Evolutionary conservation across 2,888 invertebrate species (phyloP), one percentile per base, ranked within the genome.

Genomic region (Polia nebulosa): DNA sequence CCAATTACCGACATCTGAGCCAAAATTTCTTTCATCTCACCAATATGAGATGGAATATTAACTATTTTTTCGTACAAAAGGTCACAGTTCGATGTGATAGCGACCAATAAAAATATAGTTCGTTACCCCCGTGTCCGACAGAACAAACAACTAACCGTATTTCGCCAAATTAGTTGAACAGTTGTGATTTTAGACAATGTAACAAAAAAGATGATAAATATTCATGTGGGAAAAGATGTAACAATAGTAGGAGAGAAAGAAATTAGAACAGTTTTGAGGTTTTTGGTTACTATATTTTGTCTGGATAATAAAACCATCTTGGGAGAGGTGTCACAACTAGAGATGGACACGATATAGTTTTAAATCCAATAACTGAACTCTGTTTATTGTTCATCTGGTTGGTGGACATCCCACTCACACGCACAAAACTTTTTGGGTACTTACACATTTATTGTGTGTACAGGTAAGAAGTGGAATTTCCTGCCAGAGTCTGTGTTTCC

Each of bases 71-170:
- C 47, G 53, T 22, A 41, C 57, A 25, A 67, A 62, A 68, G 78
- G 76, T 76, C 79, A 78, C 44, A 72, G 78, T 59, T 72, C 76
- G 53, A 4, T 15, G 27, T 58, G 76, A 79, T 78, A 78, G 60
- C 57, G 27, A 36, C 32, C 25, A 53, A 53, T 65, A 62, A 75
- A 70, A 76, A 64, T 59, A 27, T 49, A 63, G 76, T 72, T 63
- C 80, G 47, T 73, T 75, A 70, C 60, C 72, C 80, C 59, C 72
- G 11, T 9, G 41, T 39, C 29, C 41, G 36, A 49, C 61, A 58
- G 58, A 63, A 72, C 63, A 77, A 78, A 77, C 78, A 73, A 68
- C 59, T 53, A 60, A 67, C 63, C 73, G 53, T 56, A 71, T 64
- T 45, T 61, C 57, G n/a, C 34, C 27, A 76, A 36, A 76, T 71